Conservation (phyloP, 2,888 invertebrate species). For the Euzetes globulus region DNA sequence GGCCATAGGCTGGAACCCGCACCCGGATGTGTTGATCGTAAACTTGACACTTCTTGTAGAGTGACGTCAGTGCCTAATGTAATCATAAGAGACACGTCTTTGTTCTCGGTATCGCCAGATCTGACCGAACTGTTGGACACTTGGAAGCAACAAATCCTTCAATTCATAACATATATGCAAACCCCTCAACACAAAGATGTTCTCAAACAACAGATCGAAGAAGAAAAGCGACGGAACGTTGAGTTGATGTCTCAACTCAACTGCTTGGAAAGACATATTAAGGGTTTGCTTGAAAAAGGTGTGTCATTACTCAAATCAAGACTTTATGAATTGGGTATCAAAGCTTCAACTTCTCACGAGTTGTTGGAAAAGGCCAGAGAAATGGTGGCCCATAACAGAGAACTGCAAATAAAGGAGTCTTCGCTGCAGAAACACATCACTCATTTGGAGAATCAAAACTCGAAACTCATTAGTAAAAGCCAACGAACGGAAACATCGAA, state of each 20-base stretch:
- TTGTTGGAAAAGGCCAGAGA: conserved; percentile 51
- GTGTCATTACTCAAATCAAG: conserved; percentile 76
- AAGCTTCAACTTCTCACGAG: conserved; percentile 48
- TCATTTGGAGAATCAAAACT: conserved; percentile 43
- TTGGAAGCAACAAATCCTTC: conserved; percentile 76
- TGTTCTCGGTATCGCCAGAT: conserved; percentile 62
- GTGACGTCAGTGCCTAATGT: conserved; percentile 24
- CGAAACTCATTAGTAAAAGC: neutral
- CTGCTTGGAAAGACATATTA: conserved; percentile 85
- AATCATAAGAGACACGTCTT: conserved; percentile 24
- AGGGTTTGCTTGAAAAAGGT: conserved; percentile 82
- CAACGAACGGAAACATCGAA: neutral
- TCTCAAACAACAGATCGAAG: conserved; percentile 66
- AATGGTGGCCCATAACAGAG: conserved; percentile 85
- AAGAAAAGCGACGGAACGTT: conserved; percentile 66
- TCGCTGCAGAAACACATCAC: conserved; percentile 73
- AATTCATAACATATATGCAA: conserved; percentile 74
- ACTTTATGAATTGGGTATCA: conserved; percentile 81
- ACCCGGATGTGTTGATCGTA: conserved; percentile 84
- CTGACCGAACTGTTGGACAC: conserved; percentile 60
- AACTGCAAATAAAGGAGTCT: conserved; percentile 77
- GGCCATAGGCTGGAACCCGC: conserved; percentile 54
- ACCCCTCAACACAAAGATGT: conserved; percentile 64
- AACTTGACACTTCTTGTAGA: conserved; percentile 53
- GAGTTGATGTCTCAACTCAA: conserved; percentile 56